phyloP scores from a whole-genome alignment of 2,797 vertebrate genomes.

The Silurus lanzhouensis region DNA sequence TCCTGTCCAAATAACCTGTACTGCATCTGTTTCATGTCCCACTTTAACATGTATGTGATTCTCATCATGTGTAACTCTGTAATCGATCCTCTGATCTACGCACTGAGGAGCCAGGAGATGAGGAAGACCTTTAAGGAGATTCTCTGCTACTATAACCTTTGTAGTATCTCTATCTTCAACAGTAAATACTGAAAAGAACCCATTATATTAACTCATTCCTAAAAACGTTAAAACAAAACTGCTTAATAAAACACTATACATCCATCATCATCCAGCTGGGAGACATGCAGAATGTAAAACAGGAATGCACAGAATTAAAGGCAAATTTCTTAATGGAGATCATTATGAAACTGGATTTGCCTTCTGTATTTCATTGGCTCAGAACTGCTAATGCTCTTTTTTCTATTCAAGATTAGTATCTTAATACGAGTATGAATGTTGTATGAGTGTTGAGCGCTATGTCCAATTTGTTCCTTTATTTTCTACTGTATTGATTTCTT shows the following conservation, averaged over 20 bases:
- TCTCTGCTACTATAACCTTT: conserved; percentile 84
- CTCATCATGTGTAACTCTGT: conserved; percentile 97
- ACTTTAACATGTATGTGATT: conserved; percentile 95
- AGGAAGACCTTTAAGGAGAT: conserved; percentile 97
- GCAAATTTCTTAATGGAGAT: not conserved
- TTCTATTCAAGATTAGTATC: not conserved
- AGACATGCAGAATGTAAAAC: not conserved
- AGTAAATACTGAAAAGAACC: conserved; percentile 75
- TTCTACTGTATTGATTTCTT: not conserved
- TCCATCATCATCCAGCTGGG: not conserved
- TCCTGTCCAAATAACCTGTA: conserved; percentile 93
- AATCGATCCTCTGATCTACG: conserved; percentile 95
- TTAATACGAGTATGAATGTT: not conserved
- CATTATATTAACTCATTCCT: not conserved
- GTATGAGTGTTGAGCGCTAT: not conserved
- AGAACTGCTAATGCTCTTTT: not conserved
- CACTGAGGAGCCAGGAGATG: conserved; percentile 96
- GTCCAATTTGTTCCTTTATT: not conserved
- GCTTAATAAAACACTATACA: not conserved
- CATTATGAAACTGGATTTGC: too few species aligned
- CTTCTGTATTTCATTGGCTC: not conserved
- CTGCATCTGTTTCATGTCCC: conserved; percentile 96
- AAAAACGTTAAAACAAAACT: not conserved
- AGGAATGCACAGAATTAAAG: not conserved
- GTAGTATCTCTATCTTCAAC: conserved; percentile 77